Conservation (phyloP, 2,797 vertebrate species). For the Psittacula derbiana region DNA sequence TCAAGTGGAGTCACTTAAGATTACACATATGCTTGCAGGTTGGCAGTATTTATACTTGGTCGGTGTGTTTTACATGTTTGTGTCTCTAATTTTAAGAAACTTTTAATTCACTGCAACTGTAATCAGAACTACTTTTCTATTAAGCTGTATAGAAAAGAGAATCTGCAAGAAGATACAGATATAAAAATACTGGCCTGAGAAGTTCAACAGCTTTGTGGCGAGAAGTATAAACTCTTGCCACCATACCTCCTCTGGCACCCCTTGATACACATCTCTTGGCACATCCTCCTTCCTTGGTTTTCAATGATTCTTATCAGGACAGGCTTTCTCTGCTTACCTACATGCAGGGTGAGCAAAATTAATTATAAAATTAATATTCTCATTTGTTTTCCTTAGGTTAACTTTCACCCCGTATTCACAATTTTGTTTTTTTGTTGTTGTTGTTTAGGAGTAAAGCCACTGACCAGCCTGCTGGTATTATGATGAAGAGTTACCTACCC, state of each 20-base stretch:
- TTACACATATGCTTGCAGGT: not conserved
- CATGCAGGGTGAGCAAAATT: not conserved
- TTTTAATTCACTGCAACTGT: not conserved
- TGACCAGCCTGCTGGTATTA: not conserved
- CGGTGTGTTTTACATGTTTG: not conserved
- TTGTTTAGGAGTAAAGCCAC: not conserved
- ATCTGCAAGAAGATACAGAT: not conserved
- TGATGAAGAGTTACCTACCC: not conserved
- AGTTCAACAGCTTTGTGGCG: not conserved
- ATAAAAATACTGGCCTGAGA: not conserved
- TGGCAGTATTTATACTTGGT: not conserved
- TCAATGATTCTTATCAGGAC: not conserved
- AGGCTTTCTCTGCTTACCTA: not conserved
- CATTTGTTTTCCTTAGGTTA: not conserved
- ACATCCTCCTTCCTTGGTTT: not conserved
- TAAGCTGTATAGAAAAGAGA: not conserved
- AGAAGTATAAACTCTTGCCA: not conserved
- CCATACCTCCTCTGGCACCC: not conserved
- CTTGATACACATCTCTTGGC: not conserved
- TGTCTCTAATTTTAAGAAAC: not conserved
- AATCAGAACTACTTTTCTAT: not conserved
- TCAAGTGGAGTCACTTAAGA: not conserved
- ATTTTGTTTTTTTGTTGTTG: fast-evolving
- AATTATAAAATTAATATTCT: not conserved
- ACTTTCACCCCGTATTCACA: not conserved